phyloP scores from a whole-genome alignment of 2,113 vertebrate genomes.

The Caranx ignobilis region DNA sequence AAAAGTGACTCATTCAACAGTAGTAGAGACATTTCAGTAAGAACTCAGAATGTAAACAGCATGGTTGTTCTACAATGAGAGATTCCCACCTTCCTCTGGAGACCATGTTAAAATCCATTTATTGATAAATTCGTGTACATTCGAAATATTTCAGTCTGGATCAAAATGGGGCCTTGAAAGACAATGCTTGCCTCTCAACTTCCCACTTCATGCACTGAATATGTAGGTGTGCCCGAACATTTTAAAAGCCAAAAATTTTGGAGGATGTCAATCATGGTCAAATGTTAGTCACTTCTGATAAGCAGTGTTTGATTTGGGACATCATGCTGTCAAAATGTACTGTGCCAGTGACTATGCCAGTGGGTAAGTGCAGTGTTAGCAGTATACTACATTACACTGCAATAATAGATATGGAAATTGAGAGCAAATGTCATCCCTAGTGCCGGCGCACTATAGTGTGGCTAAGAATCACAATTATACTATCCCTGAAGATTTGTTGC shows the following conservation, averaged over 20 bases:
- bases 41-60: background rate
- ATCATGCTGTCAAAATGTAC: too few species aligned
- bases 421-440: background rate
- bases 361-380: too few species aligned
- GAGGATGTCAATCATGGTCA: too few species aligned
- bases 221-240: too few species aligned
- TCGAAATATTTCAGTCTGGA: background rate
- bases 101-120: background rate
- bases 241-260: too few species aligned
- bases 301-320: too few species aligned
- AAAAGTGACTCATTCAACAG: background rate
- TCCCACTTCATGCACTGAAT: too few species aligned
- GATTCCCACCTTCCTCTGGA: background rate
- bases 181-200: background rate
- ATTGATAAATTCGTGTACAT: background rate
- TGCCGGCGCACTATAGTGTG: background rate
- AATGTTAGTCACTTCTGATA: too few species aligned
- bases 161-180: background rate
- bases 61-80: background rate
- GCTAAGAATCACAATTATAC: constrained; percentile 2
- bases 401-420: too few species aligned
- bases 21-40: background rate
- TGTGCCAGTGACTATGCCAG: too few species aligned
- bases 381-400: too few species aligned
- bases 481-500: background rate